Evolutionary conservation across 2,888 invertebrate genomes (phyloP).

Genomic region (Temnothorax rugatulus): DNA sequence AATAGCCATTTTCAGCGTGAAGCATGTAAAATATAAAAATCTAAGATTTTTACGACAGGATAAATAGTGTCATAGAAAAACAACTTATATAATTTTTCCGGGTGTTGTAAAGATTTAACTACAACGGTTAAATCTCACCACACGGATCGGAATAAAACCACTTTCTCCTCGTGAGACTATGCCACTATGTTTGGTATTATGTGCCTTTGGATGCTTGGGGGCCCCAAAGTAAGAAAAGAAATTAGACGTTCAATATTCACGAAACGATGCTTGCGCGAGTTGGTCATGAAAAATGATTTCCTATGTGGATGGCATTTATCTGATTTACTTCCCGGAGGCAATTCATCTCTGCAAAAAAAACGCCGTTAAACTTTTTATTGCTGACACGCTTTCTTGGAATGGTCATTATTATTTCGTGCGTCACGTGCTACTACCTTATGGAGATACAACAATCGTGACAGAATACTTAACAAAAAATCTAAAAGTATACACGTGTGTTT

Average conservation of each 20-base stretch:
- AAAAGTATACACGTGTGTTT: not conserved
- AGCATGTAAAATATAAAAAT: not conserved
- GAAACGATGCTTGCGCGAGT: conserved; percentile 3
- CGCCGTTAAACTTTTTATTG: not conserved
- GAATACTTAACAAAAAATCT: not conserved
- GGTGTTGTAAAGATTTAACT: conserved; percentile 25
- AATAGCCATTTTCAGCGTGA: not conserved
- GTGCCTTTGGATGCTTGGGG: not conserved
- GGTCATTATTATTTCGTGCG: conserved; percentile 13
- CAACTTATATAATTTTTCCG: conserved; percentile 14
- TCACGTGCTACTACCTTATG: not conserved
- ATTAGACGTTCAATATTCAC: not conserved
- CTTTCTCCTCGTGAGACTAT: conserved; percentile 36
- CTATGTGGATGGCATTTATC: not conserved
- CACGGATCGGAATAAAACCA: not conserved
- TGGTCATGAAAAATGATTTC: not conserved
- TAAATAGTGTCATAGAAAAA: not conserved
- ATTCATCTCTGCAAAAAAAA: conserved; percentile 18
- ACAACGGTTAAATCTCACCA: not conserved
- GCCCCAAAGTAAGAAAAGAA: not conserved
- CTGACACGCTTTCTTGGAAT: conserved; percentile 25
- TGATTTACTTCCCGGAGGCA: conserved; percentile 21
- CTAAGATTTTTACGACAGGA: not conserved
- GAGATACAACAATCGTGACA: not conserved
- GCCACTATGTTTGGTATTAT: conserved; percentile 21